Percentiles rank a stretch among this genome's conserved stretches.
Evolutionary conservation across 2,113 vertebrate genomes (phyloP).

Genomic region (Otocyon megalotis): DNA sequence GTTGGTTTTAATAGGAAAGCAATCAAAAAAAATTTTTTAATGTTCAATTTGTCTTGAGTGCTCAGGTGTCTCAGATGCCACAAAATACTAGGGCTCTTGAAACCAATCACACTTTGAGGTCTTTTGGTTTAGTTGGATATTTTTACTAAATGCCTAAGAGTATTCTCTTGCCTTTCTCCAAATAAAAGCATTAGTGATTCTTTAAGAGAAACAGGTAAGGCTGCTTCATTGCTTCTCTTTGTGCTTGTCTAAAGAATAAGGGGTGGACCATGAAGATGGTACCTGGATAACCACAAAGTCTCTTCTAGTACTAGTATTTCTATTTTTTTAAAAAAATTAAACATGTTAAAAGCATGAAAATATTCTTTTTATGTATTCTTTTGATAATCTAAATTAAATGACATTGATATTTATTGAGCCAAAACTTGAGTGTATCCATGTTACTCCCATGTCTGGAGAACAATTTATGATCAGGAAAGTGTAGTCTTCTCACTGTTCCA

Average conservation of each 20-base stretch:
- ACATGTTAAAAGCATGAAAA: neutral
- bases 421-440: neutral
- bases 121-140: neutral
- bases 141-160: neutral
- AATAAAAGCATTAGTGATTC: neutral
- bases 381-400: constrained; percentile 47
- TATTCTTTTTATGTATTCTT: neutral
- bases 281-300: neutral
- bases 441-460: neutral
- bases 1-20: constrained; percentile 41
- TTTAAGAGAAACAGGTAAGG: neutral
- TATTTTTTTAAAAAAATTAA: neutral
- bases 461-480: neutral
- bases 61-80: neutral
- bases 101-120: neutral
- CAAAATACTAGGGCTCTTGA: neutral
- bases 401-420: neutral
- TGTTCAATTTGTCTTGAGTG: neutral
- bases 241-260: constrained; percentile 8
- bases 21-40: neutral
- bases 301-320: neutral
- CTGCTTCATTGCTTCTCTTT: neutral
- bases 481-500: neutral
- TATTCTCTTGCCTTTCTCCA: neutral
- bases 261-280: neutral